Evolutionary conservation across 2,113 vertebrate genomes (phyloP).

Genomic region (Mus pahari): DNA sequence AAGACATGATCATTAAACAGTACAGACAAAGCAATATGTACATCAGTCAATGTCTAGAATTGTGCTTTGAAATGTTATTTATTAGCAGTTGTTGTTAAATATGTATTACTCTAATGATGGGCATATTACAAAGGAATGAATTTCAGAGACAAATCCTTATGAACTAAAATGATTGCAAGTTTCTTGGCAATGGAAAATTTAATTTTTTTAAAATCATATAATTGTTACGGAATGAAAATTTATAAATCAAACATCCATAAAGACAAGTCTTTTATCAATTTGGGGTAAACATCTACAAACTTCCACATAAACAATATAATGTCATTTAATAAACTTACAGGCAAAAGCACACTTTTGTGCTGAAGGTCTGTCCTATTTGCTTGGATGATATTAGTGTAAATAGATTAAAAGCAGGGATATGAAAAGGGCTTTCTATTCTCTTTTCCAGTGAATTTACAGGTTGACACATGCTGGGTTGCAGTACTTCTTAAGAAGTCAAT

Average conservation of each 20-base stretch:
- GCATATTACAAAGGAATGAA: constrained; percentile 81
- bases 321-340: constrained; percentile 66
- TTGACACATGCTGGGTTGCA: not conserved
- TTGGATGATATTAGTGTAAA: constrained; percentile 55
- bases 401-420: constrained; percentile 31
- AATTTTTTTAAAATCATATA: constrained; percentile 83
- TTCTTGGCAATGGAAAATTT: constrained; percentile 77
- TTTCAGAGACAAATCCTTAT: constrained; percentile 82
- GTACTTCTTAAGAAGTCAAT: constrained; percentile 52
- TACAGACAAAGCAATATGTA: constrained; percentile 82
- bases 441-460: constrained; percentile 25
- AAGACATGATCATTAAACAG: constrained; percentile 76
- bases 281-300: constrained; percentile 53
- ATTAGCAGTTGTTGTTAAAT: constrained; percentile 86
- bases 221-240: constrained; percentile 81
- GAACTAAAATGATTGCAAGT: constrained; percentile 74
- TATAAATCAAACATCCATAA: constrained; percentile 84
- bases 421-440: not conserved
- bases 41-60: constrained; percentile 83
- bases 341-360: constrained; percentile 70
- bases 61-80: constrained; percentile 83
- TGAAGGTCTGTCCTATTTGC: constrained; percentile 71
- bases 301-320: constrained; percentile 61
- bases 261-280: constrained; percentile 78
- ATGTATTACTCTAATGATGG: constrained; percentile 84